phyloP scores from a whole-genome alignment of 1,140 invertebrate genomes.

The Sitobion miscanthi region DNA sequence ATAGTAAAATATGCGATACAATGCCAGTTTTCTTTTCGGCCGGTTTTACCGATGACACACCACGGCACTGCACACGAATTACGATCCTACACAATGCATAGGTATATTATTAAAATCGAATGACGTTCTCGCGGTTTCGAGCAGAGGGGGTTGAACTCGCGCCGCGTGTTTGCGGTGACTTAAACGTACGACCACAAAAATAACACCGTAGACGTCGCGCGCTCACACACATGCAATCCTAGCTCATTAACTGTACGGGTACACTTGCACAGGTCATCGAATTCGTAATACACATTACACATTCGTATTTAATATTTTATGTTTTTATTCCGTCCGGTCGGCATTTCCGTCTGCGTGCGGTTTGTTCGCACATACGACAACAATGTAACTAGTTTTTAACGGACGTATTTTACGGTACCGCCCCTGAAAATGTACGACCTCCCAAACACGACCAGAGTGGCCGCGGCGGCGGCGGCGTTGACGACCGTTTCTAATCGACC shows the following conservation, averaged over 20 bases:
- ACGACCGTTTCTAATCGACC: conserved; percentile 49
- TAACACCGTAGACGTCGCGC: not conserved
- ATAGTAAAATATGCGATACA: not conserved
- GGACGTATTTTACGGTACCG: not conserved
- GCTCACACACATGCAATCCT: no score
- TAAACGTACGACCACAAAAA: conserved; percentile 15
- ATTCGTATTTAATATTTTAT: not conserved
- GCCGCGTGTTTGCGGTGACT: not conserved
- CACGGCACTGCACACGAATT: not conserved
- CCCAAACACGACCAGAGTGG: not conserved
- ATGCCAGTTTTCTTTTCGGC: not conserved
- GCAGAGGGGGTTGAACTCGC: not conserved
- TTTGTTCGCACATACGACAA: conserved; percentile 8
- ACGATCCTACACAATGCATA: not conserved
- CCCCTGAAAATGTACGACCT: conserved; percentile 30
- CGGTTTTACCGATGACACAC: not conserved
- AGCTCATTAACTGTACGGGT: not conserved
- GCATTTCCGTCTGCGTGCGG: conserved; percentile 25
- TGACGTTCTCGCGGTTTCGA: no score
- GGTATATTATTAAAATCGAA: not conserved
- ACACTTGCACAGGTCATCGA: not conserved
- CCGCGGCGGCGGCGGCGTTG: not conserved
- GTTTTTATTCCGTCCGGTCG: not conserved
- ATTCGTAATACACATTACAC: not conserved
- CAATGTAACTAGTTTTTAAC: conserved; percentile 26